phyloP scores from a whole-genome alignment of 1,140 invertebrate genomes.

The Procambarus virginalis region DNA sequence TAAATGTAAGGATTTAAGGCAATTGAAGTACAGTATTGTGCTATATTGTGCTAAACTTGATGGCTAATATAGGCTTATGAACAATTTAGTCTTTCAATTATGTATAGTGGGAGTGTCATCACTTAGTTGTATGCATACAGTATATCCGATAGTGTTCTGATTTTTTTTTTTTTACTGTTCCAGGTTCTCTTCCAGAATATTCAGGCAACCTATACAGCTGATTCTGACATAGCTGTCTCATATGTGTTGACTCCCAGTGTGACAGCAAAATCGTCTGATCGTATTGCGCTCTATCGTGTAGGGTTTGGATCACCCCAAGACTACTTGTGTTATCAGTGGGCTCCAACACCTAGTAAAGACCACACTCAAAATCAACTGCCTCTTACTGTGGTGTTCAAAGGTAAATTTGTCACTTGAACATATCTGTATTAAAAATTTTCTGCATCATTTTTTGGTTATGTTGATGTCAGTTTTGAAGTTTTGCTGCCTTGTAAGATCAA shows the following conservation, averaged over 20 bases:
- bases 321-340: slow-evolving; percentile 46
- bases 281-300: slow-evolving; percentile 41
- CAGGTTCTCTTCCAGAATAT: slow-evolving; percentile 45
- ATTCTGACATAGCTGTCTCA: slow-evolving; percentile 41
- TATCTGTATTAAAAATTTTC: background rate
- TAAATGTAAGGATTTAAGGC: no score
- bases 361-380: slow-evolving; percentile 13
- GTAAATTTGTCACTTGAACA: slow-evolving; percentile 5
- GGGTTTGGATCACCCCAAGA: slow-evolving; percentile 44
- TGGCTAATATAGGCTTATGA: no score
- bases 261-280: slow-evolving; percentile 34
- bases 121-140: no score
- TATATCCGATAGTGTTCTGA: background rate
- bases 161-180: background rate
- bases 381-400: slow-evolving; percentile 50
- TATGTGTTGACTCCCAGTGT: slow-evolving; percentile 34
- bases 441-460: background rate
- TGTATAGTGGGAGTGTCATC: no score
- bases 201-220: slow-evolving; percentile 41
- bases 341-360: slow-evolving; percentile 37
- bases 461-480: no score
- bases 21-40: no score
- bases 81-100: no score
- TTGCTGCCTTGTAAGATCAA: no score
- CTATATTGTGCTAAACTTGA: no score